A percentile compares a stretch with the other conserved stretches of the same genome.
Evolutionary conservation across 2,888 invertebrate species (phyloP).

Genomic region (Steinernema scapterisci): DNA sequence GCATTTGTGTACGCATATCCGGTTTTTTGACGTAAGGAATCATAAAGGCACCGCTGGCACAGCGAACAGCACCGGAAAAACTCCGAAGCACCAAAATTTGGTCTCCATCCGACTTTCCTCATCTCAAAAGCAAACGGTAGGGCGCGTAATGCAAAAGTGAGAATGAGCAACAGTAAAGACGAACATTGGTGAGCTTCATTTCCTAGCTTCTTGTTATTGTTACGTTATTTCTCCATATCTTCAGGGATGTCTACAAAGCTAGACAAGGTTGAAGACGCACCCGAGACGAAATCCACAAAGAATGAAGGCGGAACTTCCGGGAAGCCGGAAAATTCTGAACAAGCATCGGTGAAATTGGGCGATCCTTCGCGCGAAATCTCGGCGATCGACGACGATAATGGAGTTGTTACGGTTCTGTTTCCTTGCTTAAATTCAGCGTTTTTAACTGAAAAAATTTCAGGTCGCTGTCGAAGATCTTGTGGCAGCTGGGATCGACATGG

Average conservation of each 20-base stretch:
- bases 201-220: too few species aligned
- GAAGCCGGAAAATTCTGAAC: too few species aligned
- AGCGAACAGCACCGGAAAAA: too few species aligned
- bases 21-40: too few species aligned
- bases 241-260: not conserved
- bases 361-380: not conserved
- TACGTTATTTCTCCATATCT: too few species aligned
- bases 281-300: not conserved
- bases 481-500: slow-evolving; percentile 48
- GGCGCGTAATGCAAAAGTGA: slow-evolving; percentile 7
- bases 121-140: not conserved
- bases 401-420: slow-evolving; percentile 24
- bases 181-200: not conserved
- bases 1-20: too few species aligned
- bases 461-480: slow-evolving; percentile 48
- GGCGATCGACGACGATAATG: slow-evolving; percentile 10
- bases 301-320: not conserved
- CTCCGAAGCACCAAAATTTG: too few species aligned
- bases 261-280: not conserved
- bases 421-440: not conserved
- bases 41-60: too few species aligned
- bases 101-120: not conserved
- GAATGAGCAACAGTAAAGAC: not conserved
- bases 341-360: not conserved
- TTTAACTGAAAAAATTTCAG: too few species aligned